These are phyloP conservation scores for Xenops minutus DNA, from an alignment of 2,797 vertebrate genomes.

Conservation along the genomic window DNA sequence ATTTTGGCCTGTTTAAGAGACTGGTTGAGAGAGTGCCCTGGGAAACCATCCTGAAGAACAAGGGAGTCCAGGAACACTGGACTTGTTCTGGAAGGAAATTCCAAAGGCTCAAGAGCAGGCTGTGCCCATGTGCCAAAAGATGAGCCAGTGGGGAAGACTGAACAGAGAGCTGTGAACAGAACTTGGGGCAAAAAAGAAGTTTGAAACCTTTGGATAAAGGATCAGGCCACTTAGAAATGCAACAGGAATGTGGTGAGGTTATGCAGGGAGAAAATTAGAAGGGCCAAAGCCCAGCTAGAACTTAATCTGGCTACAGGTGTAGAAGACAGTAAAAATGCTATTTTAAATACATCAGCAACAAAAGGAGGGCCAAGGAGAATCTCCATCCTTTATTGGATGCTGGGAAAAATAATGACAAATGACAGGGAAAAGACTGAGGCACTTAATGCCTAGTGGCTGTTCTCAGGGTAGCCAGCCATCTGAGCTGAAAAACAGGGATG, in stretches of 20 bases:
- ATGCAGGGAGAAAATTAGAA: neutral
- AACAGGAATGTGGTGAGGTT: neutral
- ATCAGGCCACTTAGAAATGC: fast-evolving
- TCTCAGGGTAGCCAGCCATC: neutral
- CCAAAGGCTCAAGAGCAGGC: neutral
- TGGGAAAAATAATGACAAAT: neutral
- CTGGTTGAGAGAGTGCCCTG: neutral
- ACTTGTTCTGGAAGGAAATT: neutral
- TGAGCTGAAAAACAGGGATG: neutral
- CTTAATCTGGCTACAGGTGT: neutral
- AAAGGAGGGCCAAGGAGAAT: neutral
- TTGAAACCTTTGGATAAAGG: neutral
- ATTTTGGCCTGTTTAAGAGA: neutral
- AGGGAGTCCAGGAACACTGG: neutral
- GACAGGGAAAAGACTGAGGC: neutral
- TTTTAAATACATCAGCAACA: neutral
- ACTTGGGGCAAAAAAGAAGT: fast-evolving
- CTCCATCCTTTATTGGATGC: neutral
- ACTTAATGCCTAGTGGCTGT: neutral
- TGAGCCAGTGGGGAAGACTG: neutral
- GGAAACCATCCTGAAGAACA: neutral
- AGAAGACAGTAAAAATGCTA: neutral
- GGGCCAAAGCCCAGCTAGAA: neutral
- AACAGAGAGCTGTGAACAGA: neutral
- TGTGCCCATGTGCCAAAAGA: neutral